These are phyloP conservation scores for Balearica regulorum DNA, from an alignment of 2,797 vertebrate species.

Conservation along the genomic window DNA sequence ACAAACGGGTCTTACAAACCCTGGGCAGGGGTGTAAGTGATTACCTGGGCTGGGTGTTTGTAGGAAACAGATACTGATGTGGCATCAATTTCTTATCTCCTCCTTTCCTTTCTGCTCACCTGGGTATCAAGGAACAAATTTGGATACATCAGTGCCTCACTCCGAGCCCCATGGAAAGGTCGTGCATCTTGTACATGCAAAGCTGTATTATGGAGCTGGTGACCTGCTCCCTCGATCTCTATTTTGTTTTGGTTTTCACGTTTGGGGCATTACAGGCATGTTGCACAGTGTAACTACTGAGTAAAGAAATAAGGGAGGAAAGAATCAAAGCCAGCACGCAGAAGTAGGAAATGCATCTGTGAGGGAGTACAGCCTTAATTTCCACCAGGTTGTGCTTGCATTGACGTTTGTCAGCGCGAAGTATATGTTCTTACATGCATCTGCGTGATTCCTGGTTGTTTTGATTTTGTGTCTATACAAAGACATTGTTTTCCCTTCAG, in stretches of 20 bases:
- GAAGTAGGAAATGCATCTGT: background rate
- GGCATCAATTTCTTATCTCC: background rate
- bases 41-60: background rate
- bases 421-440: background rate
- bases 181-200: background rate
- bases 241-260: rapidly evolving
- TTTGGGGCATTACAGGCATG: background rate
- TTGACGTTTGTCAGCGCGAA: background rate
- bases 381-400: background rate
- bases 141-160: background rate
- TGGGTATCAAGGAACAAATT: background rate
- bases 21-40: background rate
- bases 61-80: background rate
- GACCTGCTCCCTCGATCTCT: background rate
- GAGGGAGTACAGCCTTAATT: background rate
- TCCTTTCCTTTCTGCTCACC: background rate
- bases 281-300: background rate
- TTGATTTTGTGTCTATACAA: background rate
- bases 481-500: background rate
- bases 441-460: background rate
- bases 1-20: background rate
- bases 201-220: background rate
- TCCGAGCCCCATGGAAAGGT: background rate
- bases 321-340: background rate
- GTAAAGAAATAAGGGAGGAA: background rate